Percentiles rank a stretch among this genome's conserved stretches.
phyloP scores from a whole-genome alignment of 2,888 invertebrate genomes.

The Plebejus anna region DNA sequence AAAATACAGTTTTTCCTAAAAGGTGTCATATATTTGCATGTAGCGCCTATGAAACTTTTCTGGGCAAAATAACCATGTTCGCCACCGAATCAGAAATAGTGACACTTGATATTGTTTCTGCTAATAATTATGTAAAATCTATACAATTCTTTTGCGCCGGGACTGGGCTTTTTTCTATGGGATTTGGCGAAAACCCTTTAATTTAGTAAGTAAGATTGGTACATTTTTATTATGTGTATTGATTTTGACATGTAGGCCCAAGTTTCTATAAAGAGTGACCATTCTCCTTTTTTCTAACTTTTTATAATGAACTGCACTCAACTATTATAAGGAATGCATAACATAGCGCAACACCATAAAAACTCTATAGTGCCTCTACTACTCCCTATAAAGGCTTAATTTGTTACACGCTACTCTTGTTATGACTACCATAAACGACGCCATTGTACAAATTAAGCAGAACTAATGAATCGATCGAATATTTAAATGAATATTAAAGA shows the following conservation, averaged over 20 bases:
- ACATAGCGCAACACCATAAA: slow-evolving; percentile 16
- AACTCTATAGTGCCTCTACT: background rate
- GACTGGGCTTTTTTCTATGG: too few species aligned
- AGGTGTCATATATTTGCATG: too few species aligned
- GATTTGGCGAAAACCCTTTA: background rate
- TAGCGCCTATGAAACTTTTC: too few species aligned
- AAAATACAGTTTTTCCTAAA: too few species aligned
- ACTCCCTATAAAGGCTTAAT: slow-evolving; percentile 8
- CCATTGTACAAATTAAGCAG: slow-evolving; percentile 48
- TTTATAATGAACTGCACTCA: background rate
- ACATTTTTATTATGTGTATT: too few species aligned
- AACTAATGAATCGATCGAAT: slow-evolving; percentile 37
- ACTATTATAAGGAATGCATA: slow-evolving; percentile 1
- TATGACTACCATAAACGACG: slow-evolving; percentile 35
- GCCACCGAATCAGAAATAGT: too few species aligned
- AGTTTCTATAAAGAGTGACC: background rate
- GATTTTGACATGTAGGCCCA: background rate
- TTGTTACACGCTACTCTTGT: slow-evolving; percentile 24
- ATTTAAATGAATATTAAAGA: slow-evolving; percentile 44
- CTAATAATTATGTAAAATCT: too few species aligned
- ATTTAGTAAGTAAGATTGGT: background rate
- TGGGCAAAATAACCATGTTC: too few species aligned
- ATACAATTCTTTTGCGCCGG: too few species aligned
- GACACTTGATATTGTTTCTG: too few species aligned
- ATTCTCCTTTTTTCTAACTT: background rate